These are phyloP conservation scores for Cranoglanis bouderius DNA, from an alignment of 2,113 vertebrate genomes.

Conservation along the genomic window DNA sequence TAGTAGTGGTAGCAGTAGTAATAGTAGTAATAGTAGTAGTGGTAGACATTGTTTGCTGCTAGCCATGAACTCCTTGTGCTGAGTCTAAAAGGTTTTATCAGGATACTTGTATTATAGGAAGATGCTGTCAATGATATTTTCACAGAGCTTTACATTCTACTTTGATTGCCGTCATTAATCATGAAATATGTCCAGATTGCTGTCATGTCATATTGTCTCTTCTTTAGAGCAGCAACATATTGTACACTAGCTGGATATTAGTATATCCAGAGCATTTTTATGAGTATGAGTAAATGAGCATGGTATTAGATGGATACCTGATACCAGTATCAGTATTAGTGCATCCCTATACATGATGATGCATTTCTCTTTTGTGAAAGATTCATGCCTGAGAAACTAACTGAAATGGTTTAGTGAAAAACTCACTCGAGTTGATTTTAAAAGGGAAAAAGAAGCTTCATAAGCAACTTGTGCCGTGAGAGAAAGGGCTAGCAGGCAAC, in stretches of 20 bases:
- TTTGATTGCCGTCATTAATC: background rate
- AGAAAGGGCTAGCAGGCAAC: background rate
- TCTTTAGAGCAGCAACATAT: background rate
- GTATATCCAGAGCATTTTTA: background rate
- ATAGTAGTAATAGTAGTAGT: no score
- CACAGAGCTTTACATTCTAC: background rate
- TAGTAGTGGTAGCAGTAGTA: no score
- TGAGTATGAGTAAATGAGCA: background rate
- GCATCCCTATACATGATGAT: no score
- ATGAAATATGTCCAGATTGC: background rate
- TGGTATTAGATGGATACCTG: background rate
- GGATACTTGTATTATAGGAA: background rate
- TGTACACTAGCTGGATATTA: background rate
- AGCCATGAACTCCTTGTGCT: background rate
- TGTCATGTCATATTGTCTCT: background rate
- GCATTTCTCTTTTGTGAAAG: conserved; percentile 11
- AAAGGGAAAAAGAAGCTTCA: background rate
- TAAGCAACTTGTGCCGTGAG: background rate
- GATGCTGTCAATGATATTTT: background rate
- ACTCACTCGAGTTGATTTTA: conserved; percentile 1
- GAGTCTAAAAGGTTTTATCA: background rate
- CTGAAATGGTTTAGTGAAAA: background rate
- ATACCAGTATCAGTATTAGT: background rate
- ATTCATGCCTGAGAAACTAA: background rate
- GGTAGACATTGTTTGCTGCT: background rate